phyloP scores from a whole-genome alignment of 2,113 vertebrate genomes.

The Pagrus major region DNA sequence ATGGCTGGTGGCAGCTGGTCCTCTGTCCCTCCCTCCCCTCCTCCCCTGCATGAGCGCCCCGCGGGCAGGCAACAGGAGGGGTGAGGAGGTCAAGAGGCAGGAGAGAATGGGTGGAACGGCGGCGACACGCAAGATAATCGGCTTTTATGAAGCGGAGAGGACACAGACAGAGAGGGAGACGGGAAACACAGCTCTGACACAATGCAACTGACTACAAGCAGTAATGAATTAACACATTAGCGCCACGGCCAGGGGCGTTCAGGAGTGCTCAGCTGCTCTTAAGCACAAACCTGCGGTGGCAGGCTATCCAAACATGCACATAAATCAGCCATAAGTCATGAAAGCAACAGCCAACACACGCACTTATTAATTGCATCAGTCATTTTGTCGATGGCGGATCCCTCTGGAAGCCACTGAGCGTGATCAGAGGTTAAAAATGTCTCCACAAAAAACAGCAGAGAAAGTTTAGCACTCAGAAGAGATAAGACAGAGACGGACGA shows the following conservation, averaged over 20 bases:
- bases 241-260: slow-evolving; percentile 70
- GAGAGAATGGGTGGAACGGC: slow-evolving; percentile 75
- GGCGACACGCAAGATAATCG: slow-evolving; percentile 85
- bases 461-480: slow-evolving; percentile 63
- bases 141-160: slow-evolving; percentile 86
- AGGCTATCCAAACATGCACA: slow-evolving; percentile 39
- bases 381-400: slow-evolving; percentile 60
- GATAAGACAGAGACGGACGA: slow-evolving; percentile 47
- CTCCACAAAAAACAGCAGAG: slow-evolving; percentile 20
- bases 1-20: slow-evolving; percentile 87
- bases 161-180: slow-evolving; percentile 69
- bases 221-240: slow-evolving; percentile 85
- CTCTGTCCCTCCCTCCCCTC: slow-evolving; percentile 64
- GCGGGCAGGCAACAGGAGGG: slow-evolving; percentile 87
- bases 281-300: slow-evolving; percentile 61
- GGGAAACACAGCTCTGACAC: slow-evolving; percentile 74
- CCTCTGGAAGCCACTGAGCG: slow-evolving; percentile 38
- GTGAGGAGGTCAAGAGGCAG: slow-evolving; percentile 89
- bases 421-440: slow-evolving; percentile 42
- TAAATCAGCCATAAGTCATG: slow-evolving; percentile 74
- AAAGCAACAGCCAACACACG: slow-evolving; percentile 51
- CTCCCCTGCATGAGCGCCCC: slow-evolving; percentile 75
- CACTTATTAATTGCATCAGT: slow-evolving; percentile 78
- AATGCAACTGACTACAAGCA: slow-evolving; percentile 76
- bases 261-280: slow-evolving; percentile 79